phyloP scores from a whole-genome alignment of 2,888 invertebrate genomes.

The Creontiades dilutus region DNA sequence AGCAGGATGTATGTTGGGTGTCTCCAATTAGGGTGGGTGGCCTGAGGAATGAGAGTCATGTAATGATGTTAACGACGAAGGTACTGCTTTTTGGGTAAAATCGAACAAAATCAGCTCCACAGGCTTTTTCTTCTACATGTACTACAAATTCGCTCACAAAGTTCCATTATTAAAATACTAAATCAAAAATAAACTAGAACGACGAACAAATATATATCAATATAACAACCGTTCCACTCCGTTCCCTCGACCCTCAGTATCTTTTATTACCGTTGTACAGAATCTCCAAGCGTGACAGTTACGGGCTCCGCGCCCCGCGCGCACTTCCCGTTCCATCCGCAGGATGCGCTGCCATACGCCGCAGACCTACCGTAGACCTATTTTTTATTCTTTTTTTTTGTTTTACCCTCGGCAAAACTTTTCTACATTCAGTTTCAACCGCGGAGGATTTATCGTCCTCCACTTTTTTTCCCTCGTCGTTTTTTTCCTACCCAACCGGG shows the following conservation, averaged over 20 bases:
- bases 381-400: conserved; percentile 15
- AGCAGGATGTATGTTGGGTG: no score
- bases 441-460: conserved; percentile 7
- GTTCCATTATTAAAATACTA: no score
- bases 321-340: background rate
- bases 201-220: no score
- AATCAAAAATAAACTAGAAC: no score
- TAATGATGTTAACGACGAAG: no score
- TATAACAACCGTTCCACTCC: no score
- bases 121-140: no score
- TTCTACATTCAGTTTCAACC: background rate
- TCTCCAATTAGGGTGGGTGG: no score
- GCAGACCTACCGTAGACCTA: conserved; percentile 1
- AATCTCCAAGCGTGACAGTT: background rate
- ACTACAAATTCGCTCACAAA: no score
- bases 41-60: no score
- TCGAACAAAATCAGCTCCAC: no score
- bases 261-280: background rate
- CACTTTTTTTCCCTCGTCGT: background rate
- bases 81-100: no score
- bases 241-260: background rate
- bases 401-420: conserved; percentile 13
- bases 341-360: conserved; percentile 31
- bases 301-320: background rate
- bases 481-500: background rate